Evolutionary conservation across 2,888 invertebrate species (phyloP), one percentile per base, ranked within the genome.

Genomic region (Boloria euphrosyne): DNA sequence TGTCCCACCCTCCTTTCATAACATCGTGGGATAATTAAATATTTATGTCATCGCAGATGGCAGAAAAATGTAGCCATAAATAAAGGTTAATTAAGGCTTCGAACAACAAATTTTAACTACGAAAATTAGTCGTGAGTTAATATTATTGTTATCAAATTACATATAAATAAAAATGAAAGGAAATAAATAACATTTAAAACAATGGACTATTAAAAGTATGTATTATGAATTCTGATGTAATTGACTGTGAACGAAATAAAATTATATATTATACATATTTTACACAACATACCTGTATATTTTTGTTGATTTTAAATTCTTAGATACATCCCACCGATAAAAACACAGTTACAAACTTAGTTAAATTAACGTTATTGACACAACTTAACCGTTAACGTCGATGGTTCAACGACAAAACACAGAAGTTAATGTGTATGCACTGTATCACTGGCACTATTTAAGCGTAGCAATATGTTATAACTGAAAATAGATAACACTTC

Each of bases 21-120:
- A 80, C 75, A 85, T 84, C 87, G 85, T 88, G 86, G 84, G 86
- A 88, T 89, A 89, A 90, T 91, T 90, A 90, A 90, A 90, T 89
- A 90, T 90, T 88, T 88, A 90, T 87, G 75, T 83, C 82, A 84
- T 86, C 80, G 79, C 80, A 80, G 76, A 80, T 78, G 74, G 74
- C 71, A 77, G 68, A 55, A 73, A 73, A 69, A 63, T 60, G 66
- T 57, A 68, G 60, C 65, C 69, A 62, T 68, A 69, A 70, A 69
- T 73, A 69, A 62, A 53, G 50, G 44, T 64, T 67, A 72, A 74
- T 70, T 72, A 69, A 57, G 46, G 47, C 43, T 61, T 18, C 31
- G 46, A 49, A n/a, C 52, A 59, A 67, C 52, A 64, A 62, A 38
- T 60, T 60, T 62, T 55, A 60, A 70, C 63, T 55, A 60, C 22